Evolutionary conservation across 2,797 vertebrate species (phyloP), one percentile per base, ranked within the genome.

Genomic region (Pseudotriccus pelzelni): DNA sequence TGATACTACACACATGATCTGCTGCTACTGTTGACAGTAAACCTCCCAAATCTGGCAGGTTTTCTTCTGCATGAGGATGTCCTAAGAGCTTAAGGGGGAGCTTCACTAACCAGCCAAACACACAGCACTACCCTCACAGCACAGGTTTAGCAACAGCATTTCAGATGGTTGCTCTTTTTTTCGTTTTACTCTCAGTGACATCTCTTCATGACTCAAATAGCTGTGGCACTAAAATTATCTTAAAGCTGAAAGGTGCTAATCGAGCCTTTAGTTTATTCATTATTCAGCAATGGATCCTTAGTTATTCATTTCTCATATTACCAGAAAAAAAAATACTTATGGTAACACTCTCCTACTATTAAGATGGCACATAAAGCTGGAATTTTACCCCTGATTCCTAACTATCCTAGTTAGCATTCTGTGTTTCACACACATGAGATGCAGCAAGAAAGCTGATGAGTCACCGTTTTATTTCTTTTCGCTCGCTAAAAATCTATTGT

Each of bases 221-320:
- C 76, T 86, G 79, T 59, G 62, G 83, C 20, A 2, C 89, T 95
- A 94, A 94, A 94, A 94, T 94, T 94, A 93, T 90, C 89, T 85
- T 69, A 85, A 85, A 94, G 79, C 95, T 95, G 94, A 93, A 96
- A 95, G 87, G 85, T 93, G 87, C 93, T 94, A 94, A 97, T 96
- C 41, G 39, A 93, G 89, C 87, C 36, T 68, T 89, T 95, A 36
- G 78, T 95, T 96, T 95, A 93, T 91, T 93, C 92, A 89, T 96
- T 95, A 96, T 94, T 96, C 93, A 85, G 94, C 89, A 92, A 43
- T n/a, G 24, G 73, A 96, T 89, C 68, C 78, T 90, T 70, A 91
- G 94, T 93, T 94, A 91, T 83, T 96, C 16, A 85, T 87, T 96
- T 87, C 70, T 82, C 43, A 58, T 89, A 83, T 93, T 93, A 85